Conservation (phyloP, 2,888 invertebrate species). For the Notodonta ziczac region DNA sequence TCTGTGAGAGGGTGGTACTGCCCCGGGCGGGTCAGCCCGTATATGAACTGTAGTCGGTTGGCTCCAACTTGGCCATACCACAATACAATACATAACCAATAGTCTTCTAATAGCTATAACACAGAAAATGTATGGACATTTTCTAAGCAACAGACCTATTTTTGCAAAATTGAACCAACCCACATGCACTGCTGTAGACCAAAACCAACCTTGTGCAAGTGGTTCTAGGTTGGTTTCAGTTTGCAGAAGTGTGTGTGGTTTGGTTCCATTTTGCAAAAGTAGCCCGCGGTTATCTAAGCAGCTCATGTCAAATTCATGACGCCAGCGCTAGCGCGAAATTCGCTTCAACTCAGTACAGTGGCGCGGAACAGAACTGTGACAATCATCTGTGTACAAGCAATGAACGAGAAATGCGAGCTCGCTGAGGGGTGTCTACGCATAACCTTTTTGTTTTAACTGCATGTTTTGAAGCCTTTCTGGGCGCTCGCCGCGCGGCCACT, state of each 20-base stretch:
- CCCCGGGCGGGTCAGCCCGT: too few relatives aligned
- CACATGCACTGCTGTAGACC: too few relatives aligned
- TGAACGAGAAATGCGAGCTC: slow-evolving; percentile 54
- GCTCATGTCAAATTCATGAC: slow-evolving; percentile 69
- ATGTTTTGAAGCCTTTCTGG: slow-evolving; percentile 12
- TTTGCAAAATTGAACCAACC: too few relatives aligned
- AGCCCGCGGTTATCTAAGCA: slow-evolving; percentile 24
- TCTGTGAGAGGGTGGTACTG: too few relatives aligned
- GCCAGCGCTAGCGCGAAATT: slow-evolving; percentile 51
- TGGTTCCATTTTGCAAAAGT: too few relatives aligned
- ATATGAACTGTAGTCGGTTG: too few relatives aligned
- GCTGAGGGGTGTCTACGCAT: slow-evolving; percentile 35
- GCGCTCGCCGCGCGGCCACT: too few relatives aligned
- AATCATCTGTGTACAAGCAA: slow-evolving; percentile 51
- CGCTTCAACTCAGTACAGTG: slow-evolving; percentile 40
- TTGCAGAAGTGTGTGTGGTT: too few relatives aligned
- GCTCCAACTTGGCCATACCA: too few relatives aligned
- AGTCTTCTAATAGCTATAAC: background rate
- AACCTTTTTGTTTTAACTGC: slow-evolving; percentile 21
- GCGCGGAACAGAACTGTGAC: slow-evolving; percentile 43
- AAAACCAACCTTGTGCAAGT: too few relatives aligned
- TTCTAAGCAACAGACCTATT: slow-evolving; percentile 2
- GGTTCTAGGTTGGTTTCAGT: too few relatives aligned
- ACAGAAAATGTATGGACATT: background rate
- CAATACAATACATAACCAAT: background rate